Evolutionary conservation across 1,140 invertebrate species (phyloP).

Genomic region (Laupala kohalensis): DNA sequence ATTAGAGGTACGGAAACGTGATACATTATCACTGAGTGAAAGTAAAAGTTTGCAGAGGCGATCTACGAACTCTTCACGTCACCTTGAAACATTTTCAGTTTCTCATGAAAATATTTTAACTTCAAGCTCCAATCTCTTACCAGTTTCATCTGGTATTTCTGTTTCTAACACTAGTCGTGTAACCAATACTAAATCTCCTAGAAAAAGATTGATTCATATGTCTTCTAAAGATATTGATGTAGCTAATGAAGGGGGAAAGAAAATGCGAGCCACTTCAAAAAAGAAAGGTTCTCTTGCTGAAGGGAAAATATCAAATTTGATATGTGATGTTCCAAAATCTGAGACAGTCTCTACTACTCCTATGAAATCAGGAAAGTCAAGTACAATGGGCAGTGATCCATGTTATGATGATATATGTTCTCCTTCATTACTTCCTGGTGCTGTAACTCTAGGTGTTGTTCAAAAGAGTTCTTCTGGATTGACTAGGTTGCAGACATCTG

Average conservation of each 20-base stretch:
- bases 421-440: no score
- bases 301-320: no score
- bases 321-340: no score
- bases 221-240: background rate
- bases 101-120: background rate
- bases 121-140: background rate
- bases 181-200: background rate
- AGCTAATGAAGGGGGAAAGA: background rate
- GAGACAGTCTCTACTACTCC: no score
- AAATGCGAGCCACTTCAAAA: background rate
- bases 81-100: background rate
- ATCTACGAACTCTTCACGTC: constrained; percentile 21
- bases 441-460: no score
- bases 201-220: background rate
- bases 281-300: background rate
- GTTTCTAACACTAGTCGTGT: background rate
- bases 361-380: no score
- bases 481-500: no score
- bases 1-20: constrained; percentile 45
- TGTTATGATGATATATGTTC: no score
- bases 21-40: background rate
- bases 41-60: constrained; percentile 25
- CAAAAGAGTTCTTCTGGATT: no score
- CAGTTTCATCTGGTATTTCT: background rate
- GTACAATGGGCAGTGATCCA: no score